A percentile compares a stretch with the other conserved stretches of the same genome.
Conservation (phyloP, 2,888 invertebrate species). For the Tigriopus californicus region DNA sequence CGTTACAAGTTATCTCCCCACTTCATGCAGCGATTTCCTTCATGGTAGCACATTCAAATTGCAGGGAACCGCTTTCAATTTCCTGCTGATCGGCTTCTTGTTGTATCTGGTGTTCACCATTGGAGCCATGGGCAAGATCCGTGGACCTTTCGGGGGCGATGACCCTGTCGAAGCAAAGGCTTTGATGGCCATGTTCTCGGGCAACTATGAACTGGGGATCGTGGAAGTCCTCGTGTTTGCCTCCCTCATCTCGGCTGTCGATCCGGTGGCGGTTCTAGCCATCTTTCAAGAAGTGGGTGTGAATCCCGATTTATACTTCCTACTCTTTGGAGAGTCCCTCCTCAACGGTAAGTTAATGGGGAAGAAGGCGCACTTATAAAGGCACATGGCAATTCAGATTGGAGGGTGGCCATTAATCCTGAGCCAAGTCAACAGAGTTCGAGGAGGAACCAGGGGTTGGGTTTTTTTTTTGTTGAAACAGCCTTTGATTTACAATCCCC, state of each 20-base stretch:
- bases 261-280: slow-evolving; percentile 36
- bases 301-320: slow-evolving; percentile 36
- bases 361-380: not conserved
- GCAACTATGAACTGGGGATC: slow-evolving; percentile 16
- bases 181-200: not conserved
- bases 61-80: slow-evolving; percentile 11
- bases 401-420: no score
- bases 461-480: no score
- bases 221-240: slow-evolving; percentile 31
- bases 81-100: slow-evolving; percentile 5
- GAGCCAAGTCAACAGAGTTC: no score
- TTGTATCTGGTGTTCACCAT: not conserved
- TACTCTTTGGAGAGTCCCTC: slow-evolving; percentile 38
- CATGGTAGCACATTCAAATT: no score
- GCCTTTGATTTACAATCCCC: no score
- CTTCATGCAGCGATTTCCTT: no score
- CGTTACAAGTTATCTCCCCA: no score
- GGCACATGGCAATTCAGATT: not conserved
- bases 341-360: slow-evolving; percentile 30
- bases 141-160: not conserved
- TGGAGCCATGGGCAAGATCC: not conserved
- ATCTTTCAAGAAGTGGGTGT: slow-evolving; percentile 37
- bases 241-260: slow-evolving; percentile 37
- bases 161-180: no score
- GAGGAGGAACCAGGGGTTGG: no score